Base-by-base conservation (phyloP, 2,113 vertebrate genomes). In the Egretta garzetta region DNA sequence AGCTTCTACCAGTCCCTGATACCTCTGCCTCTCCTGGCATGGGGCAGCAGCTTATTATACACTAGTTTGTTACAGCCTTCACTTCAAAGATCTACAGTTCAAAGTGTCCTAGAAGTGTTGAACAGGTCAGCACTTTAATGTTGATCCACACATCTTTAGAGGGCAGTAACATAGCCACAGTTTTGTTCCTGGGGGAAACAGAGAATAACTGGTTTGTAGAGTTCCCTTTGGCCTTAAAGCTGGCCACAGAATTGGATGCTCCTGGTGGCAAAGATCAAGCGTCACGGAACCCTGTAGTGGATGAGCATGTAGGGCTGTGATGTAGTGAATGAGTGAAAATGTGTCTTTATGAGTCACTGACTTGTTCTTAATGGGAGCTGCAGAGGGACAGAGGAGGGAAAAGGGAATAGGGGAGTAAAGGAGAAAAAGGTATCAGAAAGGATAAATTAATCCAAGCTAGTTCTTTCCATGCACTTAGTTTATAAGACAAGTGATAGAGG, bases 21-120 rank as follows among this genome's bases (percentile, higher is more conserved):
- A 82, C 87, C 93, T 96, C 91, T 96, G 89, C 89, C 71, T 93
- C 32, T 94, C 93, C 94, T 93, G 87, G 94, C 93, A 97, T 97
- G 97, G 97, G 96, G 97, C 93, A 96, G 95, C 91, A 94, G 91
- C 97, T 95, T 96, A 97, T 97, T 97, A 97, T 96, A 93, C 94
- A 95, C 87, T 53, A 94, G 93, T 97, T 97, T 96, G 96, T 96
- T 96, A 96, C 63, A 97, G 95, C 96, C 74, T 68, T 79, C 1
- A 1, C 96, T 97, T 97, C 97, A 97, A 97, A 97, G 94, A 55
- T 64, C n/a, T 50, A 14, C 67, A 26, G 96, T 97, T 97, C 95
- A 97, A 97, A 97, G 96, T 96, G 95, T 76, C 91, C 95, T 50
- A 94, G 71, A 83, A 97, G 91, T 88, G 97, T 50, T 92, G 96